Base-by-base conservation (phyloP, 2,113 vertebrate species). In the Chrysochloris asiatica region DNA sequence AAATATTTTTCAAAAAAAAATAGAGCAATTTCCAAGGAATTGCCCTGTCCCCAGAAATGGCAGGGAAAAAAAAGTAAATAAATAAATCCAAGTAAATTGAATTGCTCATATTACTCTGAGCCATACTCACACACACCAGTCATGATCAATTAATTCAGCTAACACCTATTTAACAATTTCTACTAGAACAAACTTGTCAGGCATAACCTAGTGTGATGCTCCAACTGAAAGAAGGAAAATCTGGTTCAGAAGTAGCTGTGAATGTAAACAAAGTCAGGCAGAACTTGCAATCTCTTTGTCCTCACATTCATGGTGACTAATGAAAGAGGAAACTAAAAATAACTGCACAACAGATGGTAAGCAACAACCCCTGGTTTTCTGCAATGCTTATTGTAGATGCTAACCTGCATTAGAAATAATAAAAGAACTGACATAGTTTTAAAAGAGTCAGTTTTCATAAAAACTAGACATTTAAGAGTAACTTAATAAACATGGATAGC, bases 241-340 rank as follows among this genome's bases (percentile, higher is more conserved):
- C 69, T 77, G 72, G 79, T 71, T 93, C 54, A 50, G 41, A 87
- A 38, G 59, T 59, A 47, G 10, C 4, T 47, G 30, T n/a, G 12
- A 28, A 30, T 14, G 33, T 71, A 77, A 93, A 95, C 36, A 88
- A 61, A 30, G 81, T 45, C 7, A 1, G 61, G 33, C 45, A 92
- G 22, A 28, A 54, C 14, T 59, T 36, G 41, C 4, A 36, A 36
- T 21, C n/a, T 43, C 45, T 93, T 65, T 85, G 45, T 30, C 43
- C 30, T 94, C 50, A 59, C 4, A 50, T 21, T 50, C 91, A 43
- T 33, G 63, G 61, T 92, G 75, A 95, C 67, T 76, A 92, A 87
- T 91, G 73, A 88, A 93, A 54, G 43, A 83, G 7, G 38, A 22
- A 61, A 84, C 92, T 88, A 87, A 91, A 94, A 75, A 95, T 91